phyloP scores from a whole-genome alignment of 2,888 invertebrate species.

The Lasioglossum morio region DNA sequence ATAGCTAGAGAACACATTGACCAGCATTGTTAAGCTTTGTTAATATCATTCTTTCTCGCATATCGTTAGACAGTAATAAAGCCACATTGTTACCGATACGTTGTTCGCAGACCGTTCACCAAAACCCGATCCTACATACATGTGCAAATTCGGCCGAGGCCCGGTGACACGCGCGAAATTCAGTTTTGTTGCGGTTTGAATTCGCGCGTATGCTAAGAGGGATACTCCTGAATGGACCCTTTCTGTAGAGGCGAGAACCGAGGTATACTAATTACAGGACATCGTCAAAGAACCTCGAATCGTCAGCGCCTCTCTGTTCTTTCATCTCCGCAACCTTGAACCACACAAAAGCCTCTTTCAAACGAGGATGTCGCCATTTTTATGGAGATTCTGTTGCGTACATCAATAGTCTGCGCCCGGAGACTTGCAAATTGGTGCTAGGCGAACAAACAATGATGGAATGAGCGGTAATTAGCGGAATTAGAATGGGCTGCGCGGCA shows the following conservation, averaged over 20 bases:
- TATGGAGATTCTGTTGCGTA: not conserved
- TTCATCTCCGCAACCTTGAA: slow-evolving; percentile 31
- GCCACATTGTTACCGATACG: no score
- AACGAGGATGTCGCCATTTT: slow-evolving; percentile 20
- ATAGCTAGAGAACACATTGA: no score
- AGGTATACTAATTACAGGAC: slow-evolving; percentile 49
- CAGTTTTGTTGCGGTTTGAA: slow-evolving; percentile 40
- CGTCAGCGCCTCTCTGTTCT: slow-evolving; percentile 34
- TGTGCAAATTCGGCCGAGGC: slow-evolving; percentile 19
- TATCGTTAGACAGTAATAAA: no score
- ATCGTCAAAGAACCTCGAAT: slow-evolving; percentile 26
- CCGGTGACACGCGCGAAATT: slow-evolving; percentile 15
- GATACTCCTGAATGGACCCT: slow-evolving; percentile 32
- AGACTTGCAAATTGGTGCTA: slow-evolving; percentile 3
- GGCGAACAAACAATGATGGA: not conserved
- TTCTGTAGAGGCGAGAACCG: slow-evolving; percentile 26
- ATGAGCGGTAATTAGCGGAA: not conserved
- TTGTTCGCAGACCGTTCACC: not conserved
- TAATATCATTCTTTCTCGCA: no score
- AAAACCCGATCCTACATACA: not conserved
- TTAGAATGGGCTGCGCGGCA: not conserved
- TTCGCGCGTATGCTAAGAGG: slow-evolving; percentile 38
- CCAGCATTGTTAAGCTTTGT: no score
- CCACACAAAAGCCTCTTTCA: slow-evolving; percentile 47
- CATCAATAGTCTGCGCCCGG: not conserved